Percentiles rank a stretch among this genome's conserved stretches.
These are phyloP conservation scores for Siniperca obscura DNA, from an alignment of 2,797 vertebrate species.

Conservation along the genomic window DNA sequence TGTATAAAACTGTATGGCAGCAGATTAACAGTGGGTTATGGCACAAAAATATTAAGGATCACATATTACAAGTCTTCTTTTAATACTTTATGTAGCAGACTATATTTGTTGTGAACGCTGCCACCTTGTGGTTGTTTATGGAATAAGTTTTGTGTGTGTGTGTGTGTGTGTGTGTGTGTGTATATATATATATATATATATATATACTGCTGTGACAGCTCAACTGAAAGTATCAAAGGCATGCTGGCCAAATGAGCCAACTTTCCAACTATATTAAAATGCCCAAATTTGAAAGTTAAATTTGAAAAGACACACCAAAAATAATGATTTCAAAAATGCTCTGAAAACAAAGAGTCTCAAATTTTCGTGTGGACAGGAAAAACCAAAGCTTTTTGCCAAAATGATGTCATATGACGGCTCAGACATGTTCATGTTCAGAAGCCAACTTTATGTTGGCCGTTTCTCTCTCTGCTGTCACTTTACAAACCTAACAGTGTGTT, in stretches of 20 bases:
- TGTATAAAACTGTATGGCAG: not conserved
- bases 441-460: not conserved
- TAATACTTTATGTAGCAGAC: not conserved
- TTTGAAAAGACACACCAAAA: not conserved
- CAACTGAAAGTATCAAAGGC: not conserved
- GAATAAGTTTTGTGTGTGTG: conserved; percentile 13
- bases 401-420: not conserved
- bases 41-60: not conserved
- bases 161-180: not conserved
- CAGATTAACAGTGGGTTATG: not conserved
- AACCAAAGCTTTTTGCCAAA: not conserved
- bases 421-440: not conserved
- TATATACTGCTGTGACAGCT: not conserved
- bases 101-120: conserved; percentile 66
- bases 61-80: not conserved
- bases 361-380: not conserved
- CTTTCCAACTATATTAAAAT: not conserved
- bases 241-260: not conserved
- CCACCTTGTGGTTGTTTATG: conserved; percentile 79
- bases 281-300: not conserved
- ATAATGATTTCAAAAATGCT: not conserved
- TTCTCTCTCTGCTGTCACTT: not conserved
- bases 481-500: not conserved
- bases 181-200: no score
- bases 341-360: not conserved